Evolutionary conservation across 2,888 invertebrate genomes (phyloP).

Genomic region (Uropetala carovei): DNA sequence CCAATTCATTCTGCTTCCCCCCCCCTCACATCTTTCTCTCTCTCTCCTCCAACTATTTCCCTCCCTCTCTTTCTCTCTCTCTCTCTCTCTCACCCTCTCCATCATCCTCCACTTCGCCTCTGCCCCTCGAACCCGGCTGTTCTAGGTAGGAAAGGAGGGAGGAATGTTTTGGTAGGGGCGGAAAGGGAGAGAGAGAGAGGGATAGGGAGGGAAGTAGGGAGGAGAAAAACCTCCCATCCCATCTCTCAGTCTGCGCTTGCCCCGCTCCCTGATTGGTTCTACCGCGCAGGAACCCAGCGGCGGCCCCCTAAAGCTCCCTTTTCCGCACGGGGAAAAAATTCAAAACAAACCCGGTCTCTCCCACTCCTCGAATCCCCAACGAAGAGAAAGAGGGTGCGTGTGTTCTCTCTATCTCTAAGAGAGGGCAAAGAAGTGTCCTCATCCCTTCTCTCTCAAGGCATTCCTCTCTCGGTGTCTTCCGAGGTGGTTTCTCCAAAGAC

Average conservation of each 20-base stretch:
- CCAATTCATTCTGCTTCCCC: not conserved
- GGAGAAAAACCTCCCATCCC: not conserved
- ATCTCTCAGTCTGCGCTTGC: constrained; percentile 47
- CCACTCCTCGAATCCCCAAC: not conserved
- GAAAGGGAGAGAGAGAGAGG: not conserved
- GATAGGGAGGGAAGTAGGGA: too few relatives aligned
- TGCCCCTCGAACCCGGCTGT: not conserved
- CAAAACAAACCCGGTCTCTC: not conserved
- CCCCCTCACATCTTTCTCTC: not conserved
- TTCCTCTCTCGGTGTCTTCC: too few relatives aligned
- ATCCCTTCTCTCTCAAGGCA: not conserved
- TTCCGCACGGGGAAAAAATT: not conserved
- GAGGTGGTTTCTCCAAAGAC: too few relatives aligned
- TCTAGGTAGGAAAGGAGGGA: not conserved
- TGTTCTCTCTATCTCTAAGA: not conserved
- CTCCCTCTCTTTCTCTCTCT: not conserved
- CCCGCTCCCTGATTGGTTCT: constrained; percentile 1
- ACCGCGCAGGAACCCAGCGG: not conserved
- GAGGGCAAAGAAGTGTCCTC: not conserved
- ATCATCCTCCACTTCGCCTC: not conserved
- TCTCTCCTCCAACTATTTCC: not conserved
- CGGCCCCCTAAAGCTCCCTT: not conserved
- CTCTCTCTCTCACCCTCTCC: too few relatives aligned
- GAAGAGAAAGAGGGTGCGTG: not conserved
- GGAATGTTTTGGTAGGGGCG: not conserved